A percentile compares a stretch with the other conserved stretches of the same genome.
These are phyloP conservation scores for Polypedilum vanderplanki DNA, from an alignment of 1,140 invertebrate species.

Conservation along the genomic window DNA sequence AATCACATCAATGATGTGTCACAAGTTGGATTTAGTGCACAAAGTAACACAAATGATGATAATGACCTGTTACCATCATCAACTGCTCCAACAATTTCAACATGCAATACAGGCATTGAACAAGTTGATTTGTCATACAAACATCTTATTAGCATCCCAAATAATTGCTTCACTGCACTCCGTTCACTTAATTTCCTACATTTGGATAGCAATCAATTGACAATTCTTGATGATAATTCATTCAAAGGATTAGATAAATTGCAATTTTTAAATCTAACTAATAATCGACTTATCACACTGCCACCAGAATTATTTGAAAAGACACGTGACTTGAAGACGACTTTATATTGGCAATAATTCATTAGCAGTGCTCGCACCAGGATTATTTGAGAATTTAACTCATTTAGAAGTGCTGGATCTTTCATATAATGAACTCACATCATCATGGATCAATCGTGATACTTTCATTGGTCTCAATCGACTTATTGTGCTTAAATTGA, in stretches of 20 bases:
- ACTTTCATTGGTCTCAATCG: constrained; percentile 66
- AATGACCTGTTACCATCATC: constrained; percentile 35
- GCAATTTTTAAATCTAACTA: constrained; percentile 66
- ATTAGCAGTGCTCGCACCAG: constrained; percentile 64
- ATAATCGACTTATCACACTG: constrained; percentile 64
- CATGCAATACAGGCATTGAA: constrained; percentile 58
- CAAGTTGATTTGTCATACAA: constrained; percentile 67
- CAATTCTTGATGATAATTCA: constrained; percentile 61
- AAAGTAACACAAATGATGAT: constrained; percentile 34
- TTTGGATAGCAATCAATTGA: constrained; percentile 67
- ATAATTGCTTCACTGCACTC: constrained; percentile 61
- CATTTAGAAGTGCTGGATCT: constrained; percentile 71
- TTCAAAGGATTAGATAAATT: constrained; percentile 59
- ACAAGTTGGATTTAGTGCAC: constrained; percentile 64
- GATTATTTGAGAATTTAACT: constrained; percentile 65
- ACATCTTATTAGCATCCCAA: constrained; percentile 59
- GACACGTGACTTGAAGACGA: constrained; percentile 57
- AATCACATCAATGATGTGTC: constrained; percentile 72
- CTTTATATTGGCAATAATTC: constrained; percentile 75
- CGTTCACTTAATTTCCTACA: constrained; percentile 56
- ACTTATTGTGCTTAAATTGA: constrained; percentile 68
- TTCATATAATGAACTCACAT: constrained; percentile 68
- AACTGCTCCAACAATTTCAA: constrained; percentile 35
- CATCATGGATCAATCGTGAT: constrained; percentile 68
- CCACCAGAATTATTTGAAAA: constrained; percentile 66